phyloP scores from a whole-genome alignment of 2,113 vertebrate species.

The Barbus barbus region DNA sequence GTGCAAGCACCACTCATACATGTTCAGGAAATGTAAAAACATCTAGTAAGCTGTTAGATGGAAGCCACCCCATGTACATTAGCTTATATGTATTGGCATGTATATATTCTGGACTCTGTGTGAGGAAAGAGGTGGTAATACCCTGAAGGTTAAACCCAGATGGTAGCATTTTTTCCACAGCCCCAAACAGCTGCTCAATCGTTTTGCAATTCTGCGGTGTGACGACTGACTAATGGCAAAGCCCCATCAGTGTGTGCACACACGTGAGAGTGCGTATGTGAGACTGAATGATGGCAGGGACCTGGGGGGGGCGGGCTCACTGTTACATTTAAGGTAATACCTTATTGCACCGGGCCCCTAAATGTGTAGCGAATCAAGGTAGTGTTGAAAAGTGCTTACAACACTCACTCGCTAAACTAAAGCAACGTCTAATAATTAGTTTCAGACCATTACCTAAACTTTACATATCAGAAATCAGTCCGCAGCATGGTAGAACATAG shows the following conservation, averaged over 20 bases:
- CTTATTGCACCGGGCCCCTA: conserved; percentile 37
- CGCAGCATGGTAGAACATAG: background rate
- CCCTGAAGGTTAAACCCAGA: conserved; percentile 42
- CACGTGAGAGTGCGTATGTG: conserved; percentile 31
- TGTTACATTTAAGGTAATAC: conserved; percentile 37
- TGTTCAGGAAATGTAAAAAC: conserved; percentile 15
- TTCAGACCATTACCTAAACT: conserved; percentile 33
- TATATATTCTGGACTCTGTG: conserved; percentile 47
- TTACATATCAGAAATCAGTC: conserved; percentile 27
- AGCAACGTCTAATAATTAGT: conserved; percentile 11
- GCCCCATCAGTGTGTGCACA: conserved; percentile 38
- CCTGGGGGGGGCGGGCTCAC: background rate
- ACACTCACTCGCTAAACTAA: conserved; percentile 51
- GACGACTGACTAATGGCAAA: conserved; percentile 65
- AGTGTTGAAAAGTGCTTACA: conserved; percentile 69
- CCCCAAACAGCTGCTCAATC: conserved; percentile 61
- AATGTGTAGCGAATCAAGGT: conserved; percentile 65
- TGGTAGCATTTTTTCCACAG: conserved; percentile 40
- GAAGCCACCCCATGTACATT: background rate
- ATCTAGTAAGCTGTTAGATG: background rate
- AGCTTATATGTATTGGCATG: conserved; percentile 17
- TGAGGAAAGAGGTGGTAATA: conserved; percentile 49
- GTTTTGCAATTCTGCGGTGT: conserved; percentile 49
- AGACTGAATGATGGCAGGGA: conserved; percentile 40
- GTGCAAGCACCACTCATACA: background rate